Evolutionary conservation across 1,140 invertebrate genomes (phyloP).

Genomic region (Choristoneura fumiferana): DNA sequence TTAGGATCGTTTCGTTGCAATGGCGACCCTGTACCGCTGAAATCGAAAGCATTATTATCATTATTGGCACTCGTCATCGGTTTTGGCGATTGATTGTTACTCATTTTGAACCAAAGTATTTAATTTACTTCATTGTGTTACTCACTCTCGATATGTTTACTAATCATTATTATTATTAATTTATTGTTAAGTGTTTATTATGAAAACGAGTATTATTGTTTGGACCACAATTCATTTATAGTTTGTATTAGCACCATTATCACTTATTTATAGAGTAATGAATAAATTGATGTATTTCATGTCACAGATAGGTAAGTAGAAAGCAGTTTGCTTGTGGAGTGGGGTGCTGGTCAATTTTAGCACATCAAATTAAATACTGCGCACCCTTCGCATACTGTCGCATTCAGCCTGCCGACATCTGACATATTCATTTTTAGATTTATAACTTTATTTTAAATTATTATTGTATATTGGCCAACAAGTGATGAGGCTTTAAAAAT

Average conservation of each 20-base stretch:
- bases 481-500: conserved; percentile 6
- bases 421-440: conserved; percentile 29
- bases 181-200: conserved; percentile 38
- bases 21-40: neutral
- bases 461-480: conserved; percentile 11
- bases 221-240: conserved; percentile 35
- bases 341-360: too few species aligned
- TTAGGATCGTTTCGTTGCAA: neutral
- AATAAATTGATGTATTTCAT: too few species aligned
- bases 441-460: conserved; percentile 23
- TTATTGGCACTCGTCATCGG: neutral
- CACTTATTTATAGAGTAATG: too few species aligned
- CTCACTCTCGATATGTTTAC: conserved; percentile 30
- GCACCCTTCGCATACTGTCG: too few species aligned
- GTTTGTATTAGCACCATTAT: conserved; percentile 22
- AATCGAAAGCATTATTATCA: neutral
- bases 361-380: too few species aligned
- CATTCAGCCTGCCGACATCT: conserved; percentile 19
- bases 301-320: too few species aligned
- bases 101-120: conserved; percentile 63
- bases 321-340: too few species aligned
- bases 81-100: conserved; percentile 35
- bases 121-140: conserved; percentile 39
- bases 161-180: conserved; percentile 36
- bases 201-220: conserved; percentile 42